phyloP scores from a whole-genome alignment of 2,113 vertebrate species.

The Melanerpes aurifrons region DNA sequence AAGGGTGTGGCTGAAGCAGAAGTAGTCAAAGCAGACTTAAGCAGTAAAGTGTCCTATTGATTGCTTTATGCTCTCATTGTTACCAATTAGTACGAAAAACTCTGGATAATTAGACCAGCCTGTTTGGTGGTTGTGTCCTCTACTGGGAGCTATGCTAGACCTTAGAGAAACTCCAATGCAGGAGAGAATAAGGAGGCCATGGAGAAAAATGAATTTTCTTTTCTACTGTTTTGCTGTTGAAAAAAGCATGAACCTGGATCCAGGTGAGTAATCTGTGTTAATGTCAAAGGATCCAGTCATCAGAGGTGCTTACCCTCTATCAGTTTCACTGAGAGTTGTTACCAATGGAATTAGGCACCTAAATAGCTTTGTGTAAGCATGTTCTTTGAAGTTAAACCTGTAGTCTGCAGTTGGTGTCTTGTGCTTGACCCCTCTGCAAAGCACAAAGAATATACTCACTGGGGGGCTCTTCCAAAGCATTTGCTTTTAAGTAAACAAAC shows the following conservation, averaged over 20 bases:
- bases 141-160: not conserved
- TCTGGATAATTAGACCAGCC: slow-evolving; percentile 24
- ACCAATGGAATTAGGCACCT: not conserved
- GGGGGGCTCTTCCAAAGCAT: not conserved
- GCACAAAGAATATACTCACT: not conserved
- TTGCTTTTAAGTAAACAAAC: not conserved
- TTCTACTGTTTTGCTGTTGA: not conserved
- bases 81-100: slow-evolving; percentile 46
- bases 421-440: not conserved
- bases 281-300: not conserved
- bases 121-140: slow-evolving; percentile 34
- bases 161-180: not conserved
- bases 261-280: not conserved
- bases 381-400: slow-evolving; percentile 4
- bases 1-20: not conserved
- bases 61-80: slow-evolving; percentile 38
- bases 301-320: not conserved
- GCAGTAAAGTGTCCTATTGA: slow-evolving; percentile 47
- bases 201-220: not conserved
- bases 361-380: not conserved
- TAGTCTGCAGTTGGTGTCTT: not conserved
- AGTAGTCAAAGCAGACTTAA: slow-evolving; percentile 20
- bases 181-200: not conserved
- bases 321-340: not conserved
- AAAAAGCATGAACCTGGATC: not conserved